Evolutionary conservation across 2,888 invertebrate species (phyloP), one percentile per base, ranked within the genome.

Genomic region (Phaedon cochleariae): DNA sequence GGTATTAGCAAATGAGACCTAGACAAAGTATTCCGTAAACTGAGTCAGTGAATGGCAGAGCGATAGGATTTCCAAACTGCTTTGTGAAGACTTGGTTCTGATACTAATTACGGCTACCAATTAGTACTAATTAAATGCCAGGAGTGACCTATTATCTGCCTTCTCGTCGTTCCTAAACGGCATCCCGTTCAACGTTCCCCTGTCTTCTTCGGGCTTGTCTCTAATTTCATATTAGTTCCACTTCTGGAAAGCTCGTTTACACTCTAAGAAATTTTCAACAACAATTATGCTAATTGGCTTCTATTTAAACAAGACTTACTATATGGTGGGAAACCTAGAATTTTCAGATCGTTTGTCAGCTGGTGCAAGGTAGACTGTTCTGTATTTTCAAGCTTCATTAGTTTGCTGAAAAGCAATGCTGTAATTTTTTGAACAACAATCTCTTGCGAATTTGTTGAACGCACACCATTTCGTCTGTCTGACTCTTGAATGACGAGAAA

Each of bases 81-180:
- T 81, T 79, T 81, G 81, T 80, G 77, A 82, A 80, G 81, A 77
- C 81, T 80, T 79, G 81, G 80, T 81, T 81, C 80, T 82, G 80
- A 81, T 80, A 81, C 82, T 82, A 82, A 82, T 82, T 82, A 82
- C 80, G 75, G 79, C 79, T 77, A 77, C 81, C 82, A 82, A 83
- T 83, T 83, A 83, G 82, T 76, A 77, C 81, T 82, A 83, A 83
- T 83, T 83, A 82, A 82, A 82, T 81, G 78, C 80, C 79, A 73
- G 59, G 80, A 79, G 81, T 81, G 82, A 81, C 81, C 82, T 79
- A 82, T 82, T 82, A 82, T 82, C 80, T 77, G 75, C 76, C 76
- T 54, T 52, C 70, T 74, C 73, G 76, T 74, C 77, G 73, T 76
- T 80, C 75, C 78, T 79, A 80, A 79, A 41, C 41, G 79, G 80